Base-by-base conservation (phyloP, 2,888 invertebrate genomes). In the Sialis fuliginosa region DNA sequence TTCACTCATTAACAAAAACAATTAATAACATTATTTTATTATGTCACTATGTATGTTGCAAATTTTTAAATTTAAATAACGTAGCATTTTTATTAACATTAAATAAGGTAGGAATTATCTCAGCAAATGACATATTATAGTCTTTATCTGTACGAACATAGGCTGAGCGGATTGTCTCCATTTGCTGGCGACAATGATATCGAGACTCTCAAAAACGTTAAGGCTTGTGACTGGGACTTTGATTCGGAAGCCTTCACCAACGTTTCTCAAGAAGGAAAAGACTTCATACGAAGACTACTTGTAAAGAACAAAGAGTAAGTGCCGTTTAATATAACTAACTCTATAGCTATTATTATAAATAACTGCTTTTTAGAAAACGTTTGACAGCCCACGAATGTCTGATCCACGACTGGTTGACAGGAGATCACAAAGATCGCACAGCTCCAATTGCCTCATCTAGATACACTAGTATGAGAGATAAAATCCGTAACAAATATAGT, bases 161-260 rank as follows among this genome's bases (percentile, higher is more conserved):
- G 91, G 44, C 70, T 99, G 53, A 95, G 95, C 58, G 98, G 98
- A 44, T 71, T 99, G 44, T 98, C 98, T 47, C 98, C 98, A 55
- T 99, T 99, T 67, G 95, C 96, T 50, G 98, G 98, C 40, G 95
- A 96, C 66, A 95, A 92, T 62, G 97, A 99, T 67, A 85, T 96
- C 47, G 96, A 97, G 57, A 98, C 98, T 0, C 68, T 98, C 53
- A 93, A 93, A 70, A 97, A 98, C 64, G 97, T 99, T 9, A 93
- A 93, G 65, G 88, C 89, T 7, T 96, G 97, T 65, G 95, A 97
- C 67, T 97, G 97, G 97, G 92, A 93, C 74, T 97, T 99, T 68
- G 97, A 98, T 62, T 84, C 86, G 61, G 92, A 95, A 58, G 83
- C 92, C 6, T 99, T 99, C 75, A 72, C 79, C 30, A 80, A 83